phyloP scores from a whole-genome alignment of 2,888 invertebrate genomes.

The Drosophila neutralis region DNA sequence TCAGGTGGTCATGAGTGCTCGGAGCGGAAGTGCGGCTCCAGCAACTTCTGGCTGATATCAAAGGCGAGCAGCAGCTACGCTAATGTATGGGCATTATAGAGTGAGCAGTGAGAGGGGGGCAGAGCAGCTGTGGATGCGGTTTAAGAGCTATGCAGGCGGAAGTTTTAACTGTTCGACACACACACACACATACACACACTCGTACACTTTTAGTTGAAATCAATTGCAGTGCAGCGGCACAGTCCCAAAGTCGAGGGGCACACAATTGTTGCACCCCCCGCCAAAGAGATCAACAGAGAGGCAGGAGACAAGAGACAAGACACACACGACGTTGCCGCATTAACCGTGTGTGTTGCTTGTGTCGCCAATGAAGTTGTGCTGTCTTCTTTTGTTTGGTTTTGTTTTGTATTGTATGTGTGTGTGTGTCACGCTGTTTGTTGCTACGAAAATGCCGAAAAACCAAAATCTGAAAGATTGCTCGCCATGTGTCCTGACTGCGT shows the following conservation, averaged over 20 bases:
- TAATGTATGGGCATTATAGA: constrained; percentile 37
- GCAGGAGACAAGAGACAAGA: constrained; percentile 38
- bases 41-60: constrained; percentile 47
- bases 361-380: constrained; percentile 47
- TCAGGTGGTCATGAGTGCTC: constrained; percentile 39
- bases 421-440: constrained; percentile 65
- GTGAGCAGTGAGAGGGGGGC: constrained; percentile 1
- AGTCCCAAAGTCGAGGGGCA: constrained; percentile 27
- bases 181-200: constrained; percentile 26
- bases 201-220: constrained; percentile 50
- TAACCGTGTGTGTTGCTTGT: constrained; percentile 36
- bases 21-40: constrained; percentile 67
- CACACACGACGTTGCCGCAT: constrained; percentile 69
- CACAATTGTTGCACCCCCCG: constrained; percentile 41
- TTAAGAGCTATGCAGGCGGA: constrained; percentile 68
- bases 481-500: constrained; percentile 66
- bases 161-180: constrained; percentile 62
- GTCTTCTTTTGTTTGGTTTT: constrained; percentile 3
- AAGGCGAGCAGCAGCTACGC: constrained; percentile 30
- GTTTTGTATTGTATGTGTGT: neutral
- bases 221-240: constrained; percentile 51
- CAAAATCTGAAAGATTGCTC: constrained; percentile 50
- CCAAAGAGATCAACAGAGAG: constrained; percentile 7
- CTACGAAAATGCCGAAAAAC: constrained; percentile 62
- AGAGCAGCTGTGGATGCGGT: constrained; percentile 65